These are phyloP conservation scores for Maconellicoccus hirsutus DNA, from an alignment of 1,140 invertebrate species.

Conservation along the genomic window DNA sequence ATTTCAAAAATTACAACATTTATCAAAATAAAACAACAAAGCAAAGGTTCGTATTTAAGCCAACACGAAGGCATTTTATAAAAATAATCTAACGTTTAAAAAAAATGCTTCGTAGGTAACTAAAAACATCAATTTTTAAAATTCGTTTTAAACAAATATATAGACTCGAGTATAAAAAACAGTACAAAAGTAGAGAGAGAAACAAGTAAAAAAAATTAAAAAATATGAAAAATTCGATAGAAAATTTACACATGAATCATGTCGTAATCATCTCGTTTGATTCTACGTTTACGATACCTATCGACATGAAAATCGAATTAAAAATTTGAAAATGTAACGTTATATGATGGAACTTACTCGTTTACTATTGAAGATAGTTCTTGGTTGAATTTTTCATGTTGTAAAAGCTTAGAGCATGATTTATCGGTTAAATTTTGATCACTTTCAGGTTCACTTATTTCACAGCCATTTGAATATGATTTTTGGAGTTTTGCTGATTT, in stretches of 20 bases:
- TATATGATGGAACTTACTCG: conserved; percentile 24
- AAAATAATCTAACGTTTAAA: neutral
- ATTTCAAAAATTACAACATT: too few relatives aligned
- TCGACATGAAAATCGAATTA: conserved; percentile 14
- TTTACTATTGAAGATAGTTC: conserved; percentile 28
- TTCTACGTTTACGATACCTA: conserved; percentile 30
- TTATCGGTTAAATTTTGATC: neutral
- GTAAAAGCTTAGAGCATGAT: conserved; percentile 23
- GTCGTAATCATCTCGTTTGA: conserved; percentile 30
- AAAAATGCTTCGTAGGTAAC: neutral
- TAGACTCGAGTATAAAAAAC: neutral
- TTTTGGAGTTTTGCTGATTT: neutral
- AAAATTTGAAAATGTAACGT: too few relatives aligned
- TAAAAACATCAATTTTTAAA: neutral
- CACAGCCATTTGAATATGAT: conserved; percentile 5
- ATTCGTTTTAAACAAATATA: neutral
- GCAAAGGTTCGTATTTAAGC: too few relatives aligned
- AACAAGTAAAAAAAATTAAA: neutral
- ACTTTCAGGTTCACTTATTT: conserved; percentile 3
- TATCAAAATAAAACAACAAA: too few relatives aligned
- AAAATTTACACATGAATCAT: conserved; percentile 30
- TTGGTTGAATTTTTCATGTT: conserved; percentile 29
- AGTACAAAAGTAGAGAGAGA: neutral
- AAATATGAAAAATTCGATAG: neutral
- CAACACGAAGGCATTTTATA: neutral